Conservation (phyloP, 2,113 vertebrate species). For the human (Homo sapiens) region DNA sequence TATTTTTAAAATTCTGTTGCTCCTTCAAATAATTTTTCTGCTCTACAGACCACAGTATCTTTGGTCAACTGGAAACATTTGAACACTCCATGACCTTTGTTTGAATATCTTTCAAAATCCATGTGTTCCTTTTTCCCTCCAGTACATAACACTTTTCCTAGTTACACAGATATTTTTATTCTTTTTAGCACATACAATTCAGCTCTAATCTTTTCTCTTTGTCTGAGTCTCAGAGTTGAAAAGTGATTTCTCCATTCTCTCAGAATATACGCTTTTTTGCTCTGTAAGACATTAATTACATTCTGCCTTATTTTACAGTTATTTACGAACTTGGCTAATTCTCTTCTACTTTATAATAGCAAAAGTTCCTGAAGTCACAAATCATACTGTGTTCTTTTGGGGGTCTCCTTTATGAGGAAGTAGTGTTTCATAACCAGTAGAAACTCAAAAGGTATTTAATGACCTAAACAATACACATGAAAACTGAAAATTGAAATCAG, state of each 20-base stretch:
- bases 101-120: neutral
- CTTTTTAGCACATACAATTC: neutral
- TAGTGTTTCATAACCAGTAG: neutral
- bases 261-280: neutral
- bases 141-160: neutral
- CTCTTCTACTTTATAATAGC: neutral
- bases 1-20: neutral
- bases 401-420: neutral
- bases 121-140: neutral
- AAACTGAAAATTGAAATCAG: neutral
- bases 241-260: constrained; percentile 23
- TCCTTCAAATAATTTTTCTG: neutral
- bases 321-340: neutral
- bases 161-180: neutral
- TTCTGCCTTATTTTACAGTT: neutral
- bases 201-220: neutral
- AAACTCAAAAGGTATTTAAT: neutral
- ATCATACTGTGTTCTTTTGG: neutral
- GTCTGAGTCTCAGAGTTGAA: neutral
- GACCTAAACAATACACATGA: neutral
- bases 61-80: neutral
- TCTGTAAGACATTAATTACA: neutral
- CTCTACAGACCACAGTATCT: neutral
- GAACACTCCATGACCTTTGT: neutral
- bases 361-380: neutral